Evolutionary conservation across 23 tunicate species (phyloP), one percentile per base, ranked within the genome.

Genomic region (Diplosoma virens): DNA sequence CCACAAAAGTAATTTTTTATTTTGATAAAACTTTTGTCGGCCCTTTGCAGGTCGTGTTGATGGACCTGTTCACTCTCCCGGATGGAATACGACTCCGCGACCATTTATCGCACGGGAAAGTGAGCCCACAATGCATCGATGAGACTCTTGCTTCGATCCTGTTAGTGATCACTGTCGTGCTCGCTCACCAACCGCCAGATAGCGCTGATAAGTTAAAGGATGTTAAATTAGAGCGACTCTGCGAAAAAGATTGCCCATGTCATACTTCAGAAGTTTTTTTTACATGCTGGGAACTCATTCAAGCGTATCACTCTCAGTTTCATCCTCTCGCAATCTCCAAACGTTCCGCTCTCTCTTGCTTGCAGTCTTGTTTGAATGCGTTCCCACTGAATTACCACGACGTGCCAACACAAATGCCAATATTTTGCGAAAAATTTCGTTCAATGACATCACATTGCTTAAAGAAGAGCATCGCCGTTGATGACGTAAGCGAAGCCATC

Each of bases 91-190:
- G 86, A 26, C 55, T 81, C 6, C 78, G 86, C 20, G 86, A 81
- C 72, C 86, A 71, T 30, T 11, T 81, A 1, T 81, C 86, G 16
- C 86, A 81, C 27, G 86, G 86, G 6, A 79, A 81, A 46, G 41
- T 81, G 79, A 58, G 28, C 27, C n/a, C 79, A 4, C 1, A 5
- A 36, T 79, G 59, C 22, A 55, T 81, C 5, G 59, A 55, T 71
- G 70, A 71, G 45, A 32, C 27, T 5, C 3, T 81, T 1, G 79
- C 86, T 58, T 41, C 52, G 37, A 60, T 81, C 24, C 27, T 81
- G 2, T 17, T 81, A 1, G 27, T n/a, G 18, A 3, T 58, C 24
- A 72, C 67, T 27, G 67, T 71, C 33, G 25, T 30, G 1, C 67
- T 59, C 3, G 17, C 58, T 58, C 78, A 71, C 35, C 22, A 29